Evolutionary conservation across 1,140 invertebrate genomes (phyloP).

Genomic region (Wasmannia auropunctata): DNA sequence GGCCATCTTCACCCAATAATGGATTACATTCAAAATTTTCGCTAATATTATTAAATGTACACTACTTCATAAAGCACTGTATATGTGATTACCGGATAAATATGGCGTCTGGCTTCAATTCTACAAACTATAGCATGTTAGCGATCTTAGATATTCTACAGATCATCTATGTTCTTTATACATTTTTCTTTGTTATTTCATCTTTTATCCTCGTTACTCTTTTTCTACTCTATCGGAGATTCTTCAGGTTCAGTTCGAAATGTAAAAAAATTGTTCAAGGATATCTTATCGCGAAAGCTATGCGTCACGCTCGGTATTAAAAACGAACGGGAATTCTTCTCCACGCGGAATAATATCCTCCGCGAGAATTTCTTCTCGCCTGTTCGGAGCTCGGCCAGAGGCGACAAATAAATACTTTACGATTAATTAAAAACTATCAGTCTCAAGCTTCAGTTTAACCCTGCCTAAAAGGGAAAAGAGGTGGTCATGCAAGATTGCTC

Average conservation of each 20-base stretch:
- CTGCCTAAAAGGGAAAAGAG: conserved; percentile 80
- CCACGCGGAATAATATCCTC: neutral
- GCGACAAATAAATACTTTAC: conserved; percentile 75
- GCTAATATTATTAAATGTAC: too few relatives aligned
- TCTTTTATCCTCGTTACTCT: neutral
- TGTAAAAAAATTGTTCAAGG: neutral
- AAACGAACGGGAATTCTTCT: neutral
- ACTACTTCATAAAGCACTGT: too few relatives aligned
- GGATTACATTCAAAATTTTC: too few relatives aligned
- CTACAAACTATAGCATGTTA: too few relatives aligned
- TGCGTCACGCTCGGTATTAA: neutral
- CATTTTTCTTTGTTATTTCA: neutral
- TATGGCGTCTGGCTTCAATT: too few relatives aligned
- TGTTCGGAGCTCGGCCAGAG: conserved; percentile 12
- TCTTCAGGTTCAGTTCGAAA: neutral
- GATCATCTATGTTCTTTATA: too few relatives aligned
- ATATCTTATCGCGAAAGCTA: neutral
- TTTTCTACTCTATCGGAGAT: neutral
- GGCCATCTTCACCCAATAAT: too few relatives aligned
- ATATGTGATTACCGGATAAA: too few relatives aligned
- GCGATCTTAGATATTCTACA: too few relatives aligned
- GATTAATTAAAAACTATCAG: conserved; percentile 80
- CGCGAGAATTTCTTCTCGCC: conserved; percentile 3
- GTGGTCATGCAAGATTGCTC: conserved; percentile 80
- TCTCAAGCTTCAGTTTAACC: conserved; percentile 78